These are phyloP conservation scores for Perca fluviatilis DNA, from an alignment of 2,113 vertebrate genomes.

Conservation along the genomic window DNA sequence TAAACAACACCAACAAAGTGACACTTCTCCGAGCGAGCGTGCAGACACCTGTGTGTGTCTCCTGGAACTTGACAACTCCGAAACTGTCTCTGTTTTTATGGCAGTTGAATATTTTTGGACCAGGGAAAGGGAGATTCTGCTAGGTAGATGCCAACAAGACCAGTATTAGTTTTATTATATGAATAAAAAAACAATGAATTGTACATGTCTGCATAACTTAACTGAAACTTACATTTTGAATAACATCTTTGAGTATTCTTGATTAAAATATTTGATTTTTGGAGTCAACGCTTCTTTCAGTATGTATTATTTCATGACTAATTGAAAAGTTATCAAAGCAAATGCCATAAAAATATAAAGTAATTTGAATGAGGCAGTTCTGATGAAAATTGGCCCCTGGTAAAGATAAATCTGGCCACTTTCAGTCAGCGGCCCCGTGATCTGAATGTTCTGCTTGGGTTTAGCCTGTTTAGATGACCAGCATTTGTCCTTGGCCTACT, in stretches of 20 bases:
- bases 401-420: conserved; percentile 54
- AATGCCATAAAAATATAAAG: background rate
- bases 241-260: background rate
- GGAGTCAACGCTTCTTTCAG: background rate
- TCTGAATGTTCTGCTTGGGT: conserved; percentile 59
- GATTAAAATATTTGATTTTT: conserved; percentile 12
- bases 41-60: conserved; percentile 67
- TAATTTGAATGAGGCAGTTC: conserved; percentile 12
- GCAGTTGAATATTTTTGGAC: conserved; percentile 56
- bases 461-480: conserved; percentile 75
- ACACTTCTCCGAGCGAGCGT: conserved; percentile 42
- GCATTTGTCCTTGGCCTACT: conserved; percentile 81
- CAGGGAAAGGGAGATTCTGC: conserved; percentile 15
- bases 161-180: conserved; percentile 20
- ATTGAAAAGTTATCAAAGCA: background rate
- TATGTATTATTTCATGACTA: background rate
- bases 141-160: conserved; percentile 11
- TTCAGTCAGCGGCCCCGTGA: conserved; percentile 61
- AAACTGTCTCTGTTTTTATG: conserved; percentile 46
- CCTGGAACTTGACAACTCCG: conserved; percentile 49
- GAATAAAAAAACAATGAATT: background rate
- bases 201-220: background rate
- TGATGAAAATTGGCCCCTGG: conserved; percentile 32
- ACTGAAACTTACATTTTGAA: conserved; percentile 14
- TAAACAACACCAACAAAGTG: conserved; percentile 53